Conservation (phyloP, 2,797 vertebrate genomes). For the Enteromius radiatus region DNA sequence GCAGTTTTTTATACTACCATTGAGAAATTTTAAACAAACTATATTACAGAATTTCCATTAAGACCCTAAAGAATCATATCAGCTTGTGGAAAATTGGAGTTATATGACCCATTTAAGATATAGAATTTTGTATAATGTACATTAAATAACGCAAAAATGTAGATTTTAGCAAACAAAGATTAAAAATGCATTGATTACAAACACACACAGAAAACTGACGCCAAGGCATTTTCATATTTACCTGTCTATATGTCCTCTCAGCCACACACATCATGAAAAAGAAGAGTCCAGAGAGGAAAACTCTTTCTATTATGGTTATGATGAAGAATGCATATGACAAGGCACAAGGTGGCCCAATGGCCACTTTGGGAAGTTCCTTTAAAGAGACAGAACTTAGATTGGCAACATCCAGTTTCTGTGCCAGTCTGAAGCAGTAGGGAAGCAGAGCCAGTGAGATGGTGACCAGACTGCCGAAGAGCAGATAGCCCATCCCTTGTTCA, state of each 20-base stretch:
- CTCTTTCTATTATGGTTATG: slow-evolving; percentile 88
- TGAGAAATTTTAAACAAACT: too few species aligned
- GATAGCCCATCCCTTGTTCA: slow-evolving; percentile 92
- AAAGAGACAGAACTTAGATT: slow-evolving; percentile 78
- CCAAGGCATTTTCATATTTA: slow-evolving; percentile 54
- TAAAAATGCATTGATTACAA: background rate
- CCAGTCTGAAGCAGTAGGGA: slow-evolving; percentile 87
- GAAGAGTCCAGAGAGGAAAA: slow-evolving; percentile 92
- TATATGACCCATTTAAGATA: too few species aligned
- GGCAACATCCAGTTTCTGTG: slow-evolving; percentile 80
- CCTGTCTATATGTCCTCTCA: slow-evolving; percentile 97
- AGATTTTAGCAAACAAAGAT: too few species aligned
- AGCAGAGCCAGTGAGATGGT: slow-evolving; percentile 85
- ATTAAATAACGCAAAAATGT: background rate
- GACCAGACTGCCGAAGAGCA: slow-evolving; percentile 86
- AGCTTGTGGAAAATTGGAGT: too few species aligned
- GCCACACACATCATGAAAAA: slow-evolving; percentile 99
- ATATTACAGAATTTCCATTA: too few species aligned
- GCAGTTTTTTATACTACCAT: too few species aligned
- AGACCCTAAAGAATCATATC: too few species aligned
- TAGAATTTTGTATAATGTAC: background rate
- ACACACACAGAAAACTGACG: background rate
- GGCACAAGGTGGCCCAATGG: slow-evolving; percentile 75
- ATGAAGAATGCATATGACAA: slow-evolving; percentile 76
- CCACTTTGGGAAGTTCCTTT: slow-evolving; percentile 79